These are phyloP conservation scores for Lucilia cuprina DNA, from an alignment of 1,140 invertebrate genomes.

Conservation along the genomic window DNA sequence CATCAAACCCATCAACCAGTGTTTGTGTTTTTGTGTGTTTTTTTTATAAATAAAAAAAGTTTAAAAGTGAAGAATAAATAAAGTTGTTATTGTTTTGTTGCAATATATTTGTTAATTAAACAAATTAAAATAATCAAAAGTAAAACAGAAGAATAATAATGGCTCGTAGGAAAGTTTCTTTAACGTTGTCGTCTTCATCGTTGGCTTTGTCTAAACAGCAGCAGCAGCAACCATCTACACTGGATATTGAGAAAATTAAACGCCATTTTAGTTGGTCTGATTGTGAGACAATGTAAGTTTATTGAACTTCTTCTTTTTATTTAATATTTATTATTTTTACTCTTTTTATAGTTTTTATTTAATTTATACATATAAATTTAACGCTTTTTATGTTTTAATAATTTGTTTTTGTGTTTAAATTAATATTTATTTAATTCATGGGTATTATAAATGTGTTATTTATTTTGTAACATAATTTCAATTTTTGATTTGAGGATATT, in stretches of 20 bases:
- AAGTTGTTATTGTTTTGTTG: background rate
- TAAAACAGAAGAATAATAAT: slow-evolving; percentile 44
- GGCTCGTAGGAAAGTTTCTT: slow-evolving; percentile 45
- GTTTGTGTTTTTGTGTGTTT: background rate
- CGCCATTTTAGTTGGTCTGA: slow-evolving; percentile 60
- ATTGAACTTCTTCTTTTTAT: slow-evolving; percentile 10
- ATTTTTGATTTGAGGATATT: no score
- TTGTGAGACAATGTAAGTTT: slow-evolving; percentile 60
- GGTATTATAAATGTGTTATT: no score
- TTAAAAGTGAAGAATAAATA: background rate
- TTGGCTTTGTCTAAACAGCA: slow-evolving; percentile 41
- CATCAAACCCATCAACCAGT: background rate
- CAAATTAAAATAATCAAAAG: background rate
- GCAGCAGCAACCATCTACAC: slow-evolving; percentile 43
- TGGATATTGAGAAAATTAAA: slow-evolving; percentile 59
- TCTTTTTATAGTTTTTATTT: background rate
- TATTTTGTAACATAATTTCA: no score
- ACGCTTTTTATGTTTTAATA: no score
- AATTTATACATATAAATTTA: background rate
- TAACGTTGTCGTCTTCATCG: slow-evolving; percentile 46
- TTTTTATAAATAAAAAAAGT: background rate
- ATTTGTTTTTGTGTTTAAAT: no score
- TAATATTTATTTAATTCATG: no score
- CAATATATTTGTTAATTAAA: background rate
- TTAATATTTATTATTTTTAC: background rate